These are phyloP conservation scores for Drosophila niveifrons DNA, from an alignment of 2,888 invertebrate species.

Conservation along the genomic window DNA sequence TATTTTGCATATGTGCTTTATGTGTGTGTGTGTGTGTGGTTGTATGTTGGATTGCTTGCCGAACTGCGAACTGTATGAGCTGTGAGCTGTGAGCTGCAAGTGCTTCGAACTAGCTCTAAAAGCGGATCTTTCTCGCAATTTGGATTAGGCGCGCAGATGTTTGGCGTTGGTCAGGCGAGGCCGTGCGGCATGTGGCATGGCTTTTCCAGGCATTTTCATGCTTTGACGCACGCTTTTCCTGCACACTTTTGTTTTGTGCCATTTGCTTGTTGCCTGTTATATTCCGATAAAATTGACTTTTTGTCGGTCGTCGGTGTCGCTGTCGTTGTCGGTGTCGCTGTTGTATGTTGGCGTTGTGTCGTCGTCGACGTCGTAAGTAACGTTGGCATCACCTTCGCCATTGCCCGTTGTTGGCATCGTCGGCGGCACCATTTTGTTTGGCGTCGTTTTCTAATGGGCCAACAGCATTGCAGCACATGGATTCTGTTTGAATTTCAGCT, in stretches of 20 bases:
- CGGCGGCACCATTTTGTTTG: constrained; percentile 78
- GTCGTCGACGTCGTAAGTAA: neutral
- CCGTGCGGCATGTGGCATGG: constrained; percentile 17
- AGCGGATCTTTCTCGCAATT: constrained; percentile 84
- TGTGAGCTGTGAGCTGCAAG: constrained; percentile 36
- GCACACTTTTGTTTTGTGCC: constrained; percentile 29
- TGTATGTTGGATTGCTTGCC: constrained; percentile 31
- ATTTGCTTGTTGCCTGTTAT: constrained; percentile 78
- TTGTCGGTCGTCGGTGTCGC: constrained; percentile 65
- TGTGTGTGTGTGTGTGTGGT: constrained; percentile 14
- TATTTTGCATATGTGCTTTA: neutral
- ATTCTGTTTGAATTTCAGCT: constrained; percentile 26
- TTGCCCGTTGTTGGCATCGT: constrained; percentile 39
- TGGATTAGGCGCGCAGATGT: constrained; percentile 78
- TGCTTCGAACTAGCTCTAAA: constrained; percentile 79
- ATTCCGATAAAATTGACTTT: constrained; percentile 83
- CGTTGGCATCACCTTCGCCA: neutral
- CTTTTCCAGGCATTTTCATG: constrained; percentile 56
- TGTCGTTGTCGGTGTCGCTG: constrained; percentile 28
- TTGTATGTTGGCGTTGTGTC: constrained; percentile 12
- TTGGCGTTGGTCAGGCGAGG: neutral
- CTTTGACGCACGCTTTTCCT: constrained; percentile 50
- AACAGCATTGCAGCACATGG: constrained; percentile 75
- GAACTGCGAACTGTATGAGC: constrained; percentile 23
- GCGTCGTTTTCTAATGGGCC: constrained; percentile 80